Conservation (phyloP, 2,113 vertebrate genomes). For the Telmatochromis bifrenatus region DNA sequence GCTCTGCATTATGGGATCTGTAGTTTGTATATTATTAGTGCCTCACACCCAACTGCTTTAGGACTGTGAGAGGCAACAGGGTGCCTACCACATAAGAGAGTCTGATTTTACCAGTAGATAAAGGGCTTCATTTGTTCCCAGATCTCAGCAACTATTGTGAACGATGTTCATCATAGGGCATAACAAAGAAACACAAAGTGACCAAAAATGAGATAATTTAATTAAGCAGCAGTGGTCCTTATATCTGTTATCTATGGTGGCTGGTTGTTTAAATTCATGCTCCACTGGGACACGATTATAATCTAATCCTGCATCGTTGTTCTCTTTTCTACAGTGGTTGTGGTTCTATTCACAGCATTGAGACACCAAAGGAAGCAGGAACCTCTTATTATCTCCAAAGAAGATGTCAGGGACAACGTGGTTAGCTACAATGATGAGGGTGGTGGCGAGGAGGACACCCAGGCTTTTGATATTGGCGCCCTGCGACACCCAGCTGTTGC, state of each 20-base stretch:
- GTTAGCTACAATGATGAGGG: slow-evolving; percentile 97
- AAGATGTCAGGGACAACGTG: slow-evolving; percentile 94
- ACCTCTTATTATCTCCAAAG: slow-evolving; percentile 95
- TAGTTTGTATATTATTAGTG: neutral
- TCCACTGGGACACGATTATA: neutral
- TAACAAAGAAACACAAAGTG: neutral
- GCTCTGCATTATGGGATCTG: no score
- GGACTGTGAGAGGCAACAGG: neutral
- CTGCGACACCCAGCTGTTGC: slow-evolving; percentile 81
- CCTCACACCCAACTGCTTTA: accelerated
- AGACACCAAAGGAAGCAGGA: slow-evolving; percentile 88
- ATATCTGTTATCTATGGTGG: neutral
- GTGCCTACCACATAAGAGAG: neutral
- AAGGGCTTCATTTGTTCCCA: neutral
- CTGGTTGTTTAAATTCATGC: neutral
- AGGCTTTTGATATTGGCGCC: slow-evolving; percentile 93
- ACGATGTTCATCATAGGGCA: neutral
- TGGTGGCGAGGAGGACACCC: slow-evolving; percentile 95
- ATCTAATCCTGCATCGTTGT: neutral
- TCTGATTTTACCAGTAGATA: neutral
- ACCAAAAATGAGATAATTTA: neutral
- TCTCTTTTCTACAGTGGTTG: slow-evolving; percentile 68
- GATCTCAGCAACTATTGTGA: neutral
- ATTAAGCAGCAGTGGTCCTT: neutral
- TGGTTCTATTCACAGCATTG: slow-evolving; percentile 85